Conservation (phyloP, 2,888 invertebrate species). For the Agrilus mali region DNA sequence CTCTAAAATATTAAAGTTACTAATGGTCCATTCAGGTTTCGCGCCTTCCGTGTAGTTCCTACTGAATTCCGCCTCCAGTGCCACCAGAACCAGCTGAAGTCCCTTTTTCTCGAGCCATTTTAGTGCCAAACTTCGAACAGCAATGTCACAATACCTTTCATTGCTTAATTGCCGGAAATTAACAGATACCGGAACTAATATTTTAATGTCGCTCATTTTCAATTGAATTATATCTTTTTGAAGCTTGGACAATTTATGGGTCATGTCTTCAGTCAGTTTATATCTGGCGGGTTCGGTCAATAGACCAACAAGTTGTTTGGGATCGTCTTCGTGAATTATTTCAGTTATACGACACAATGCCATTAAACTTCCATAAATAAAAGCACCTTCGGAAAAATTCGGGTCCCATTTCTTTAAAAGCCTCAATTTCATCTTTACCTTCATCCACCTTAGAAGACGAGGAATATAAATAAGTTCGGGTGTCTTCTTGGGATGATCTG, state of each 20-base stretch:
- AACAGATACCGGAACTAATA: conserved; percentile 29
- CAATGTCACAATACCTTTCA: conserved; percentile 22
- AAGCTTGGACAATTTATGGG: conserved; percentile 18
- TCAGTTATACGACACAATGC: conserved; percentile 31
- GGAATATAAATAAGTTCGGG: conserved; percentile 32
- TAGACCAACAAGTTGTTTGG: conserved; percentile 23
- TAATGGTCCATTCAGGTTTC: conserved; percentile 29
- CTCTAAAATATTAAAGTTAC: conserved; percentile 27
- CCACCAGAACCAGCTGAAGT: conserved; percentile 27
- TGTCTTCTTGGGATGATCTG: conserved; percentile 21
- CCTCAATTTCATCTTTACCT: conserved; percentile 29
- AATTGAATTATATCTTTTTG: conserved; percentile 28
- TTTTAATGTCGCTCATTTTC: conserved; percentile 30
- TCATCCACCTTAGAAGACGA: conserved; percentile 29
- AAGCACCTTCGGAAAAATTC: conserved; percentile 33
- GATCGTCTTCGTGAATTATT: conserved; percentile 26
- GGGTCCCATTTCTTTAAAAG: conserved; percentile 30
- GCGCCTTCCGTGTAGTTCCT: conserved; percentile 24
- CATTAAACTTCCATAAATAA: conserved; percentile 29
- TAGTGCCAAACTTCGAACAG: conserved; percentile 27
- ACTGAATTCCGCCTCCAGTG: conserved; percentile 30
- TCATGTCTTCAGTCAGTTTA: conserved; percentile 23
- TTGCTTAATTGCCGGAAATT: conserved; percentile 13
- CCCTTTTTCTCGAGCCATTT: conserved; percentile 28
- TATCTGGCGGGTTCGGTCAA: conserved; percentile 21